These are phyloP conservation scores for Pycnomerus fuliginosus DNA, from an alignment of 2,888 invertebrate genomes.

Conservation along the genomic window DNA sequence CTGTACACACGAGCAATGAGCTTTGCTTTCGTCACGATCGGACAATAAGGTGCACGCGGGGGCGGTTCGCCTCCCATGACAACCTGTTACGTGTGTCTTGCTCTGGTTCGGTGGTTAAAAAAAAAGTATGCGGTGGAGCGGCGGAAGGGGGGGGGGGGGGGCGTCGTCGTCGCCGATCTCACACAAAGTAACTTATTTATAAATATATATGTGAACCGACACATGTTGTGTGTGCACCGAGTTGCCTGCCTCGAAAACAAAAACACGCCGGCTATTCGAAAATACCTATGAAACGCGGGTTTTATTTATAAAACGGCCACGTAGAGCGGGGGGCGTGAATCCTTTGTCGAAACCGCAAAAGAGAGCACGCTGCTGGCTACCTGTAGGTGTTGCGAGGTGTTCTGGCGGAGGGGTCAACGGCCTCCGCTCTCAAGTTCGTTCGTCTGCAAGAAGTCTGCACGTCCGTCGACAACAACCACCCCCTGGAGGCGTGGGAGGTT, in stretches of 20 bases:
- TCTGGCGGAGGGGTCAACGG: slow-evolving; percentile 12
- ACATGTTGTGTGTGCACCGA: slow-evolving; percentile 24
- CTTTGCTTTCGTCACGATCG: slow-evolving; percentile 5
- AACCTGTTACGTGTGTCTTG: slow-evolving; percentile 15
- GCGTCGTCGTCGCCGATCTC: slow-evolving; percentile 14
- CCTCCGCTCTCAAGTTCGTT: slow-evolving; percentile 23
- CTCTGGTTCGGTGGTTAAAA: too few relatives aligned
- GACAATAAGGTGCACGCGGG: slow-evolving; percentile 11
- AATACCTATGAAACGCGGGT: slow-evolving; percentile 18
- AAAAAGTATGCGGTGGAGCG: too few relatives aligned
- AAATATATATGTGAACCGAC: slow-evolving; percentile 34
- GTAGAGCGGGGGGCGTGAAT: not conserved
- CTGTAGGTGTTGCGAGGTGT: slow-evolving; percentile 22
- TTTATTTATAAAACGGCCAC: slow-evolving; percentile 7
- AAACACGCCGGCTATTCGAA: slow-evolving; percentile 8
- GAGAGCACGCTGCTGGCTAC: slow-evolving; percentile 3
- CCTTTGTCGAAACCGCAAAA: slow-evolving; percentile 8
- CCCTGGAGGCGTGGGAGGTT: slow-evolving; percentile 22
- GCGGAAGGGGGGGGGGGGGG: too few relatives aligned
- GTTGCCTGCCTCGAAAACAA: slow-evolving; percentile 15
- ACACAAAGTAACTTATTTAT: slow-evolving; percentile 40
- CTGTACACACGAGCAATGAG: slow-evolving; percentile 11
- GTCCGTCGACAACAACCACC: slow-evolving; percentile 10
- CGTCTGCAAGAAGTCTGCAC: slow-evolving; percentile 25
- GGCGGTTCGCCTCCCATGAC: slow-evolving; percentile 7